phyloP scores from a whole-genome alignment of 2,797 vertebrate species.

The Leptatherina wallacei region DNA sequence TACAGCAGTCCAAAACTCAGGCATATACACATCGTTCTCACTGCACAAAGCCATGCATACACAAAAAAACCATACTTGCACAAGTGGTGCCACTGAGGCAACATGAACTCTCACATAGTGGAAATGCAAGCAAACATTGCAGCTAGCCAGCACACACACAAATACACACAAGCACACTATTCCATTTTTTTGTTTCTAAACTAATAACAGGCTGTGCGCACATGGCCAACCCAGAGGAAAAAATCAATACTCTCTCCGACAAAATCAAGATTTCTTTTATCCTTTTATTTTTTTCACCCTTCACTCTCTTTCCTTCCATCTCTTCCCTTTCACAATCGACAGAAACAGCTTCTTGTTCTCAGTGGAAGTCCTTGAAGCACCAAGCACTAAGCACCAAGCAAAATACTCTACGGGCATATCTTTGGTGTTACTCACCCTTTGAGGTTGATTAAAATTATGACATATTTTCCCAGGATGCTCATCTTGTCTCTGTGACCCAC shows the following conservation, averaged over 20 bases:
- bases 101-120: slow-evolving; percentile 51
- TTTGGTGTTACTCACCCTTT: slow-evolving; percentile 55
- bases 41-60: slow-evolving; percentile 28
- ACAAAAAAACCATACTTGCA: slow-evolving; percentile 22
- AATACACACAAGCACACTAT: slow-evolving; percentile 29
- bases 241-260: slow-evolving; percentile 87
- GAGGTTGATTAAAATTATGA: slow-evolving; percentile 79
- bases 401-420: slow-evolving; percentile 47
- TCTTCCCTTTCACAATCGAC: slow-evolving; percentile 54
- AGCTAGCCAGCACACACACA: slow-evolving; percentile 29
- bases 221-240: slow-evolving; percentile 81
- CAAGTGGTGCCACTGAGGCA: slow-evolving; percentile 40
- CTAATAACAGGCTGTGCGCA: slow-evolving; percentile 83
- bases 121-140: slow-evolving; percentile 53
- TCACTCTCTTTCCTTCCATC: slow-evolving; percentile 30
- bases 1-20: slow-evolving; percentile 56
- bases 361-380: slow-evolving; percentile 69
- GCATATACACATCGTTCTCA: slow-evolving; percentile 28
- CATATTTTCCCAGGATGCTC: slow-evolving; percentile 73
- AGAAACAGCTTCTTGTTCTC: slow-evolving; percentile 65
- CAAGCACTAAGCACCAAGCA: slow-evolving; percentile 40
- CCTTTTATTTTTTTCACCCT: slow-evolving; percentile 68
- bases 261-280: slow-evolving; percentile 88
- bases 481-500: slow-evolving; percentile 47
- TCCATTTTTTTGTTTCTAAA: slow-evolving; percentile 78